Conservation (phyloP, 2,113 vertebrate genomes). For the Amphiprion ocellaris region DNA sequence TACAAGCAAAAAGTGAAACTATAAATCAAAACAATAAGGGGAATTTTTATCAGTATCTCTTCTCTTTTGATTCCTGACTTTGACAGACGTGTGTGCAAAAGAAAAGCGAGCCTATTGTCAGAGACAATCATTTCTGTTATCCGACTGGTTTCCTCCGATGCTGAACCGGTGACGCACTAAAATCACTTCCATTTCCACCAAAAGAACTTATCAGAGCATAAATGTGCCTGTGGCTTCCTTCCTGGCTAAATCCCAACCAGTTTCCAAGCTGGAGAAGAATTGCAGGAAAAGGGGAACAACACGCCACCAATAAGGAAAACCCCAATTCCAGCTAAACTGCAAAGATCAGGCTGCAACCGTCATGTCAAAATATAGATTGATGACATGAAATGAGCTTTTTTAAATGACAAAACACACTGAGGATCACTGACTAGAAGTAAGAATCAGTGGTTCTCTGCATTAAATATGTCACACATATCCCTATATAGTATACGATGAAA, state of each 20-base stretch:
- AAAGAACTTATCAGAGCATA: slow-evolving; percentile 83
- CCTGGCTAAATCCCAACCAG: slow-evolving; percentile 76
- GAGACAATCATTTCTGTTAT: slow-evolving; percentile 76
- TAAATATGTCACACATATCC: neutral
- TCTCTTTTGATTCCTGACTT: slow-evolving; percentile 65
- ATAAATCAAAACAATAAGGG: slow-evolving; percentile 57
- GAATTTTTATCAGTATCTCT: slow-evolving; percentile 57
- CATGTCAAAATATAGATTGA: slow-evolving; percentile 40
- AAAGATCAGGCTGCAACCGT: slow-evolving; percentile 30
- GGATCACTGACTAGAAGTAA: neutral
- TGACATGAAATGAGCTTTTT: slow-evolving; percentile 10
- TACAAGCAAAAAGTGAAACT: slow-evolving; percentile 54
- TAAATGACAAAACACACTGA: neutral
- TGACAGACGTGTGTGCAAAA: slow-evolving; percentile 61
- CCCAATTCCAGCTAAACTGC: slow-evolving; percentile 60
- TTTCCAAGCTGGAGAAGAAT: slow-evolving; percentile 80
- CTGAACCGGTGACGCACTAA: slow-evolving; percentile 79
- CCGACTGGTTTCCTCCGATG: slow-evolving; percentile 71
- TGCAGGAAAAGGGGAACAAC: slow-evolving; percentile 80
- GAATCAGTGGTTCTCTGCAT: neutral
- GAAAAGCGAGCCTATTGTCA: slow-evolving; percentile 64
- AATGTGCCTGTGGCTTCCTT: slow-evolving; percentile 82
- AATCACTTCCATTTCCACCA: slow-evolving; percentile 82
- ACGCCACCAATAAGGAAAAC: slow-evolving; percentile 66
- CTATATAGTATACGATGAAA: neutral